Evolutionary conservation across 2,888 invertebrate genomes (phyloP).

Genomic region (Sepioteuthis lessoniana): DNA sequence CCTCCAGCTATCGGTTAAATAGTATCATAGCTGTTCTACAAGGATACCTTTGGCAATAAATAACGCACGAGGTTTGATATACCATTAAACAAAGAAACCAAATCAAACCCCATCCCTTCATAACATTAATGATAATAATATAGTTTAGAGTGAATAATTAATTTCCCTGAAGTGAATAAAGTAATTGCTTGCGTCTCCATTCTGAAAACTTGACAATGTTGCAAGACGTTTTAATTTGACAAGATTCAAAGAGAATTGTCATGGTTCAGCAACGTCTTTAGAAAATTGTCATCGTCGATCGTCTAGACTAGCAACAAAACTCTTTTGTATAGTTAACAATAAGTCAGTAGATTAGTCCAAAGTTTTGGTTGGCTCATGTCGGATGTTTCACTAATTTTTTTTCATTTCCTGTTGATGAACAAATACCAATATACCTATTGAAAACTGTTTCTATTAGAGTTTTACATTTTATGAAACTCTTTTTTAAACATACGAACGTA

Average conservation of each 20-base stretch:
- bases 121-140: too few species aligned
- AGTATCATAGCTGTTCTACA: too few species aligned
- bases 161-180: too few species aligned
- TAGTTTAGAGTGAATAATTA: too few species aligned
- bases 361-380: neutral
- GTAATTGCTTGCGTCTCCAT: neutral
- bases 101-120: too few species aligned
- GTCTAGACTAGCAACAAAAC: neutral
- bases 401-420: neutral
- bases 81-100: too few species aligned
- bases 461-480: too few species aligned
- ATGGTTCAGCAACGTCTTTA: slow-evolving; percentile 2
- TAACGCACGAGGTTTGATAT: too few species aligned
- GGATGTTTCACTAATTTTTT: neutral
- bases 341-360: neutral
- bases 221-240: neutral
- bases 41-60: too few species aligned
- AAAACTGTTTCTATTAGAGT: too few species aligned
- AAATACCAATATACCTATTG: neutral
- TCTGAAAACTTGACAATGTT: neutral
- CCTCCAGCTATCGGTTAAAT: too few species aligned
- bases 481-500: too few species aligned
- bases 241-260: neutral
- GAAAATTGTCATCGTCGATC: neutral
- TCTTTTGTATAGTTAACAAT: neutral